These are phyloP conservation scores for Creontiades dilutus DNA, from an alignment of 2,888 invertebrate genomes.

Conservation along the genomic window DNA sequence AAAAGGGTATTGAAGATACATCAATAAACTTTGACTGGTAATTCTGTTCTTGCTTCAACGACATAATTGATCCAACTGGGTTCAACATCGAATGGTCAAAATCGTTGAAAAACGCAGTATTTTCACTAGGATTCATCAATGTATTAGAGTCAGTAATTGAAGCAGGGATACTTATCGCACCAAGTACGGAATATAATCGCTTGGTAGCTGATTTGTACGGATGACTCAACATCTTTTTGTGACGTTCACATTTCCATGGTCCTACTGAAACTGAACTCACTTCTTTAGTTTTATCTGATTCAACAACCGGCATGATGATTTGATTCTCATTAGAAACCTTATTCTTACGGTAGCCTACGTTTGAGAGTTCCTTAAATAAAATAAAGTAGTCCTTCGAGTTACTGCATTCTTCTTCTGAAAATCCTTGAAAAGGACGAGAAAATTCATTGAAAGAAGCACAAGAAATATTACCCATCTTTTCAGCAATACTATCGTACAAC, in stretches of 20 bases:
- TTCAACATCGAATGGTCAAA: not conserved
- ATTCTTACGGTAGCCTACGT: not conserved
- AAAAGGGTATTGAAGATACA: not conserved
- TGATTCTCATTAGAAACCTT: not conserved
- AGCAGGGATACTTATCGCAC: not conserved
- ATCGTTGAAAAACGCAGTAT: not conserved
- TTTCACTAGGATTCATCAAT: not conserved
- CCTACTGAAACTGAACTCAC: not conserved
- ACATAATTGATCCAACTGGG: not conserved
- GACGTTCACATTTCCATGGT: not conserved
- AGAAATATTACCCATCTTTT: not conserved
- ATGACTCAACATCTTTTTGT: not conserved
- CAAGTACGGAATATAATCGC: too few species aligned
- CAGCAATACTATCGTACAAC: conserved; percentile 20
- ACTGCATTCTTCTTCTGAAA: not conserved
- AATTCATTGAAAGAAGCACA: conserved; percentile 47
- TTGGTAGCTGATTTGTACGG: not conserved
- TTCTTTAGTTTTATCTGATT: not conserved
- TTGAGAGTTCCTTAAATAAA: not conserved
- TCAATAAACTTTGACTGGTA: not conserved
- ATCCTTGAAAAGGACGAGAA: conserved; percentile 13
- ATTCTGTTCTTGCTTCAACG: not conserved
- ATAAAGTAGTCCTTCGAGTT: not conserved
- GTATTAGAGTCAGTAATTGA: not conserved
- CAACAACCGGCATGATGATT: too few species aligned